A percentile compares a stretch with the other conserved stretches of the same genome.
Evolutionary conservation across 2,113 vertebrate genomes (phyloP).

Genomic region (Microcebus griseorufus): DNA sequence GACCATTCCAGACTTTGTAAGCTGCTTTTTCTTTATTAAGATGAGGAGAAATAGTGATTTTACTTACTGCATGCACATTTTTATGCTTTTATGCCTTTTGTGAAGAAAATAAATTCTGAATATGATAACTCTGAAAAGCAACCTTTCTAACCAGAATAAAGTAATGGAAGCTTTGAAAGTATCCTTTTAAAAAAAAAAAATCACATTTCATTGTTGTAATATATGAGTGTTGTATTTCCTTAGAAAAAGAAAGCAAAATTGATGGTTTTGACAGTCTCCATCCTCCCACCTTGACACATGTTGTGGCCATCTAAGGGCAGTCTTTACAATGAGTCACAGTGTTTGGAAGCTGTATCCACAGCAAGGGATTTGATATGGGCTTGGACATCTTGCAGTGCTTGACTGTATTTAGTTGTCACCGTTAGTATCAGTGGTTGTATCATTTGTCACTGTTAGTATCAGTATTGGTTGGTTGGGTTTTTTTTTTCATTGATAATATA

Average conservation of each 20-base stretch:
- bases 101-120: conserved; percentile 32
- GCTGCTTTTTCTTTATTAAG: neutral
- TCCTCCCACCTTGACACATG: neutral
- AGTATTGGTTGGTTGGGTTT: neutral
- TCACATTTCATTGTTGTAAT: neutral
- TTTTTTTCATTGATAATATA: neutral
- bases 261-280: neutral
- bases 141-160: neutral
- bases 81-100: neutral
- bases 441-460: too few relatives aligned
- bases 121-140: neutral
- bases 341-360: neutral
- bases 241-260: conserved; percentile 15
- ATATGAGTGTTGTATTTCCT: neutral
- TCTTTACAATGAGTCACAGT: neutral
- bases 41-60: neutral
- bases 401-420: neutral
- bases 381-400: neutral
- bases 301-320: neutral
- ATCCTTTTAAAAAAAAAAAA: neutral
- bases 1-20: neutral
- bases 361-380: neutral
- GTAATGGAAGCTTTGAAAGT: neutral
- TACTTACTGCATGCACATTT: neutral
- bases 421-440: neutral